phyloP scores from a whole-genome alignment of 2,113 vertebrate species.

The Pteronura brasiliensis region DNA sequence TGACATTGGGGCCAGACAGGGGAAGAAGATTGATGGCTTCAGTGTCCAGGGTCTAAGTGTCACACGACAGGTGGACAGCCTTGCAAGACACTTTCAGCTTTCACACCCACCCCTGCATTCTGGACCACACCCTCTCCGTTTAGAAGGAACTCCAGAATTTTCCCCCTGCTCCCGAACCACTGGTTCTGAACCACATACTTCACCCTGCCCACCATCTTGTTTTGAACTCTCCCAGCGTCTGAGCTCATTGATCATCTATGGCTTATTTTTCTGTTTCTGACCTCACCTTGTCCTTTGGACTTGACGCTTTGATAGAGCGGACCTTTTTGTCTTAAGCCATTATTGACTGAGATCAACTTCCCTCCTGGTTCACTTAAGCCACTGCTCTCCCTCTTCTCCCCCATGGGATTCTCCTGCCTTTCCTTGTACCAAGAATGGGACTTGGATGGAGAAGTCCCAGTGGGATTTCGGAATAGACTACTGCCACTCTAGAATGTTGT shows the following conservation, averaged over 20 bases:
- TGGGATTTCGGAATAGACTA: neutral
- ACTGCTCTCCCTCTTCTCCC: fast-evolving
- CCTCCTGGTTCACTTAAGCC: neutral
- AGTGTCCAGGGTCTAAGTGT: neutral
- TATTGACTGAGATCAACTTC: neutral
- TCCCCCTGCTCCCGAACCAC: neutral
- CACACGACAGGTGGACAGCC: neutral
- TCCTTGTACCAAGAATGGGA: neutral
- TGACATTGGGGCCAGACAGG: neutral
- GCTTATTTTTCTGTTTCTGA: neutral
- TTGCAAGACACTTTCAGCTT: neutral
- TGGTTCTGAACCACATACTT: fast-evolving
- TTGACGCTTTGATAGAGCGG: neutral
- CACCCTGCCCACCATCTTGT: fast-evolving
- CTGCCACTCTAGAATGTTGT: no score
- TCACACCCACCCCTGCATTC: neutral
- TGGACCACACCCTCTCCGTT: fast-evolving
- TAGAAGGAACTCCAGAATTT: neutral
- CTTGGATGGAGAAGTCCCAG: neutral
- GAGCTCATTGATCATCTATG: fast-evolving
- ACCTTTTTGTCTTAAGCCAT: neutral
- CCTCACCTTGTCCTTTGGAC: neutral
- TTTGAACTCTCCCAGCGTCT: neutral
- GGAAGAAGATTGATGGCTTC: neutral
- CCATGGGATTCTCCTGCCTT: neutral